Percentiles rank a stretch among this genome's conserved stretches.
These are phyloP conservation scores for Nysson spinosus DNA, from an alignment of 2,888 invertebrate genomes.

Conservation along the genomic window DNA sequence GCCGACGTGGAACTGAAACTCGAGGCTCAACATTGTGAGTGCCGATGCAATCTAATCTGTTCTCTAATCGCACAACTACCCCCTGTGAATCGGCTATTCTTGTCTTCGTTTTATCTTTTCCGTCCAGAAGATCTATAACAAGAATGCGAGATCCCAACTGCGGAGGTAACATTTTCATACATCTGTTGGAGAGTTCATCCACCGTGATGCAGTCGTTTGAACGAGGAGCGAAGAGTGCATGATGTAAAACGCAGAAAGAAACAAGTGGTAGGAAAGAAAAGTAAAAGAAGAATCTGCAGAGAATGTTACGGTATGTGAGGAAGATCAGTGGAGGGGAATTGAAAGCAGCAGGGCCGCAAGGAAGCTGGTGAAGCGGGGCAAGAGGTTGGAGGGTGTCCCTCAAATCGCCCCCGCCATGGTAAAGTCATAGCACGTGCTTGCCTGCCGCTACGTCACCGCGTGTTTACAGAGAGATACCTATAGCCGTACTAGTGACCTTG, in stretches of 20 bases:
- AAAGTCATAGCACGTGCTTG: constrained; percentile 64
- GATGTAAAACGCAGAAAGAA: not conserved
- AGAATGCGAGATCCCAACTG: too few species aligned
- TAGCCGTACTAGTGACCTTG: constrained; percentile 74
- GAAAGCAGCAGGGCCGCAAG: constrained; percentile 18
- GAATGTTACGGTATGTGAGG: not conserved
- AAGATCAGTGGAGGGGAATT: constrained; percentile 1
- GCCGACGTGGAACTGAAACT: too few species aligned
- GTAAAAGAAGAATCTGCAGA: not conserved
- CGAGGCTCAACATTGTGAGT: too few species aligned
- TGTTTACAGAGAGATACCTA: constrained; percentile 72
- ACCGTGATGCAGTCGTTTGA: too few species aligned
- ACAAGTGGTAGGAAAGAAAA: not conserved
- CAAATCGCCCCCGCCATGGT: constrained; percentile 42
- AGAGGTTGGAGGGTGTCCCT: constrained; percentile 41
- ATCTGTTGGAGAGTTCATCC: too few species aligned
- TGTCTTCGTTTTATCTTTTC: too few species aligned
- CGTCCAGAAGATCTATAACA: too few species aligned
- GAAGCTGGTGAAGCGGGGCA: not conserved
- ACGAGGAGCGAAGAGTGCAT: too few species aligned
- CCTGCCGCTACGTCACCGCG: constrained; percentile 73
- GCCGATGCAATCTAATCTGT: too few species aligned
- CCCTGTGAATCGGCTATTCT: too few species aligned
- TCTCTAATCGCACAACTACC: too few species aligned
- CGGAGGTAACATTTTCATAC: too few species aligned